phyloP scores from a whole-genome alignment of 2,113 vertebrate genomes.

The Rhabdomys dilectus region DNA sequence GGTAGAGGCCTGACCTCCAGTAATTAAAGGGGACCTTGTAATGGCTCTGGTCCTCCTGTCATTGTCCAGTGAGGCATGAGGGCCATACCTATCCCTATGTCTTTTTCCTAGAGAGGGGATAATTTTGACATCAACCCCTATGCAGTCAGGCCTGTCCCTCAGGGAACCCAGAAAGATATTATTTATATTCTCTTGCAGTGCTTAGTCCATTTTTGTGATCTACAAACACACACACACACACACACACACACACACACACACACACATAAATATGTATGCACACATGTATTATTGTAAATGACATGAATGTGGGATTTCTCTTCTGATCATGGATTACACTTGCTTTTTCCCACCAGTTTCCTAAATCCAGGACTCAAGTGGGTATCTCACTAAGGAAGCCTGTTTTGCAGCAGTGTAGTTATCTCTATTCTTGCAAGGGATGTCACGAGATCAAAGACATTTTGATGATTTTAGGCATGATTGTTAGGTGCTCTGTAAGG shows the following conservation, averaged over 20 bases:
- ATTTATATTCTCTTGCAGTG: too few relatives aligned
- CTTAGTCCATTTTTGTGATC: too few relatives aligned
- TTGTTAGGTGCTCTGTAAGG: not conserved
- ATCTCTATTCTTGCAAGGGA: not conserved
- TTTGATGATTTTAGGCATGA: not conserved
- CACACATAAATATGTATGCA: not conserved
- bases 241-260: too few relatives aligned
- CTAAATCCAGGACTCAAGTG: not conserved
- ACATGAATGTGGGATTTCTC: not conserved
- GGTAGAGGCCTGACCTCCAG: too few relatives aligned
- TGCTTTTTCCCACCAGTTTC: not conserved
- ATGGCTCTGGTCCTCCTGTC: too few relatives aligned
- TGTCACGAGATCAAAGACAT: not conserved
- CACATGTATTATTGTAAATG: not conserved
- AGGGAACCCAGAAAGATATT: too few relatives aligned
- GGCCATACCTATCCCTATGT: too few relatives aligned
- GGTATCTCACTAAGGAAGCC: not conserved
- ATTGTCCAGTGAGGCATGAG: too few relatives aligned
- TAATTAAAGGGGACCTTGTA: too few relatives aligned
- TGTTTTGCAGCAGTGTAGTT: not conserved
- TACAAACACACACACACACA: not conserved
- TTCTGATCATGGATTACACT: not conserved
- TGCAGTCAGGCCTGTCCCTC: too few relatives aligned
- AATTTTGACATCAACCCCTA: too few relatives aligned
- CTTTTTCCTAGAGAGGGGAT: too few relatives aligned